Evolutionary conservation across 2,113 vertebrate species (phyloP).

Genomic region (Pachycephala philippinensis): DNA sequence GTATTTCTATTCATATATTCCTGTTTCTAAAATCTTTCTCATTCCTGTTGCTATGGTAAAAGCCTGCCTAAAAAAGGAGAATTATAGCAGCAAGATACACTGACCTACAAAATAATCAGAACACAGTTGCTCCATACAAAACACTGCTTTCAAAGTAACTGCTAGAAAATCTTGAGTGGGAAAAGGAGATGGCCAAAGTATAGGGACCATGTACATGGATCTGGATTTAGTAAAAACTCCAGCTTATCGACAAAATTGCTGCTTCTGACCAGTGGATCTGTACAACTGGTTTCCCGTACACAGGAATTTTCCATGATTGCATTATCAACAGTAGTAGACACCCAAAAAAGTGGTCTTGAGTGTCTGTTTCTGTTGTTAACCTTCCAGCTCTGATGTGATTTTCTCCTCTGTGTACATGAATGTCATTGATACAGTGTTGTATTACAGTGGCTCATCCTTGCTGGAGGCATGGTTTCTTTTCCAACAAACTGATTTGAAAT

Average conservation of each 20-base stretch:
- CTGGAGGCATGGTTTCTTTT: constrained; percentile 30
- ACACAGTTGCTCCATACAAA: not conserved
- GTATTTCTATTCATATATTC: not conserved
- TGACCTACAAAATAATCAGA: constrained; percentile 38
- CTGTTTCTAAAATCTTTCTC: constrained; percentile 8
- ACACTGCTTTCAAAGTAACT: not conserved
- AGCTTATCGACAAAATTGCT: not conserved
- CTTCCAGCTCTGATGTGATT: not conserved
- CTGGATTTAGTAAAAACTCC: not conserved
- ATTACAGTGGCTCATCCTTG: constrained; percentile 10
- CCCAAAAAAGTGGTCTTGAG: not conserved
- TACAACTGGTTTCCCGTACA: not conserved
- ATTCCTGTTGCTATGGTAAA: constrained; percentile 58
- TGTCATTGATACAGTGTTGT: constrained; percentile 28
- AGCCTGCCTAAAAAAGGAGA: not conserved
- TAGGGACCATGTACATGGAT: not conserved
- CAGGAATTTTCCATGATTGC: not conserved
- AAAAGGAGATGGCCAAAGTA: not conserved
- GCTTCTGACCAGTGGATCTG: not conserved
- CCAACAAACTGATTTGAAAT: constrained; percentile 26
- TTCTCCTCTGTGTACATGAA: not conserved
- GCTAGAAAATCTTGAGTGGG: not conserved
- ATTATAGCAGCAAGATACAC: constrained; percentile 7
- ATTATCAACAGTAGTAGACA: not conserved
- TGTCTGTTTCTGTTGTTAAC: not conserved